Conservation (phyloP, 1,140 invertebrate species). For the Solenopsis fugax region DNA sequence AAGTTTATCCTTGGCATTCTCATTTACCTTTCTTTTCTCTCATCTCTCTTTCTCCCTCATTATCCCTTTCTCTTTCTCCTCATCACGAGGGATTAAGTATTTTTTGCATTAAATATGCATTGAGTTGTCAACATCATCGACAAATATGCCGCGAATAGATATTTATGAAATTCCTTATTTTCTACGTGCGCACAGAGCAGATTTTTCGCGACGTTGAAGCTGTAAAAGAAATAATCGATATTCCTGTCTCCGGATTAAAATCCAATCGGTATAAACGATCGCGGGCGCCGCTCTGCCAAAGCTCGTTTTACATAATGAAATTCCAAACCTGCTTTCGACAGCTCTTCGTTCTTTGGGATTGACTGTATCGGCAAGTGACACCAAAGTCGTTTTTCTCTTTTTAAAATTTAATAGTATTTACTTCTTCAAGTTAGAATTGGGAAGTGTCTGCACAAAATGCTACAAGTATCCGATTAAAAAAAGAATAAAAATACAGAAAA, state of each 20-base stretch:
- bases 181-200: conserved; percentile 34
- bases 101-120: conserved; percentile 35
- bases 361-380: conserved; percentile 50
- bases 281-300: conserved; percentile 52
- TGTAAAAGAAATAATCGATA: conserved; percentile 58
- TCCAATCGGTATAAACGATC: conserved; percentile 64
- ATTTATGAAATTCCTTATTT: conserved; percentile 65
- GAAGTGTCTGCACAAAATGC: background rate
- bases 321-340: conserved; percentile 62
- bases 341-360: conserved; percentile 50
- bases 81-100: background rate
- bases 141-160: conserved; percentile 23
- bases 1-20: conserved; percentile 45
- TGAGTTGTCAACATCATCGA: conserved; percentile 4
- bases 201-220: conserved; percentile 46
- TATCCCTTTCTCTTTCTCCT: background rate
- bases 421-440: conserved; percentile 18
- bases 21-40: conserved; percentile 18
- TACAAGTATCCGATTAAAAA: background rate
- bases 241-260: conserved; percentile 64
- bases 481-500: background rate
- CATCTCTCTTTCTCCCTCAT: background rate
- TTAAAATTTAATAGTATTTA: conserved; percentile 21
- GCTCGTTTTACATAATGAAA: conserved; percentile 66
- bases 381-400: background rate